Conservation (phyloP, 92 coral and sea anemone species). For the Virgularia gustaviana region DNA sequence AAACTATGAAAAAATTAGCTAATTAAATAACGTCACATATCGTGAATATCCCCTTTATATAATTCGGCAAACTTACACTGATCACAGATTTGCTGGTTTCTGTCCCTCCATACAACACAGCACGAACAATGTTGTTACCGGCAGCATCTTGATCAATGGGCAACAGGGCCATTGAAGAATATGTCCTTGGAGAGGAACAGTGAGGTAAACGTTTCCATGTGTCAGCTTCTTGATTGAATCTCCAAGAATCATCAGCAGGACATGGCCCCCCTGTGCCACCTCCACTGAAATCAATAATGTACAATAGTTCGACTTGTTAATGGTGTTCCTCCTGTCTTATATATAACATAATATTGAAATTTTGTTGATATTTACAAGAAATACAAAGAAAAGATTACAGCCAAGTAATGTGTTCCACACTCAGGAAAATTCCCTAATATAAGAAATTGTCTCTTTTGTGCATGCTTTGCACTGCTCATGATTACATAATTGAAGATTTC, state of each 20-base stretch:
- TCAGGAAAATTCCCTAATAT: neutral
- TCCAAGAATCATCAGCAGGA: constrained; percentile 92
- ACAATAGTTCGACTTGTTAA: no score
- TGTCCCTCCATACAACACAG: constrained; percentile 82
- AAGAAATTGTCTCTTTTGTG: no score
- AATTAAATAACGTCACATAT: no score
- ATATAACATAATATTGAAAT: no score
- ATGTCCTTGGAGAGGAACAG: constrained; percentile 77
- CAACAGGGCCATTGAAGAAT: constrained; percentile 91
- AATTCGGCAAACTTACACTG: constrained; percentile 67
- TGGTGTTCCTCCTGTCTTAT: no score
- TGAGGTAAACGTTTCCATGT: constrained; percentile 70
- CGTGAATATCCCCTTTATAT: neutral
- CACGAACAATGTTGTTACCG: constrained; percentile 53
- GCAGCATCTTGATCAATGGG: constrained; percentile 57
- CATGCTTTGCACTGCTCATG: no score
- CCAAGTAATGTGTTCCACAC: neutral
- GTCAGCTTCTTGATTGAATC: constrained; percentile 53
- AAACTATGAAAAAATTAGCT: no score
- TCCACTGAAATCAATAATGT: constrained; percentile 70
- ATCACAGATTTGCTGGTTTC: constrained; percentile 73
- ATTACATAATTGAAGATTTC: no score
- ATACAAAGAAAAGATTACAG: neutral
- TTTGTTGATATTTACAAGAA: neutral
- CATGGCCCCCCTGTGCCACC: constrained; percentile 94